phyloP scores from a whole-genome alignment of 1,140 invertebrate species.

The Notospermus geniculatus region DNA sequence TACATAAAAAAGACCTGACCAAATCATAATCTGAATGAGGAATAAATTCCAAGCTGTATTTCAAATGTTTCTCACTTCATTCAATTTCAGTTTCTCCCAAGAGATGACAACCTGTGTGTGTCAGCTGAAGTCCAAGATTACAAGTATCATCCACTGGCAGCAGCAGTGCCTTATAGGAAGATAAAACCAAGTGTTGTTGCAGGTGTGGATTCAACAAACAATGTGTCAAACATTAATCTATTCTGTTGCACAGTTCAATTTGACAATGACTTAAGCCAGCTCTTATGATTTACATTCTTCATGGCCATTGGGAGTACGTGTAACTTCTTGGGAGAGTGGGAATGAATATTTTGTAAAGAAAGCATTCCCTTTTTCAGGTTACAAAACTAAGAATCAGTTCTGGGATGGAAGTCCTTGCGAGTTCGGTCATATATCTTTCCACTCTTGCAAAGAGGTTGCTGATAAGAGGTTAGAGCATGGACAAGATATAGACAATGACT shows the following conservation, averaged over 20 bases:
- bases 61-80: neutral
- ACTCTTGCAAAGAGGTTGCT: conserved; percentile 56
- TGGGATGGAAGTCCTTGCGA: conserved; percentile 64
- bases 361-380: conserved; percentile 59
- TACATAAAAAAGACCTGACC: neutral
- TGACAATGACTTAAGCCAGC: neutral
- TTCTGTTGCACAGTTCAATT: neutral
- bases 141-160: conserved; percentile 61
- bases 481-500: conserved; percentile 10
- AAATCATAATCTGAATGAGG: neutral
- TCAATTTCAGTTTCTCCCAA: conserved; percentile 35
- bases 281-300: neutral
- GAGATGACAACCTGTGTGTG: conserved; percentile 60
- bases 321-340: neutral
- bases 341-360: conserved; percentile 8
- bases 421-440: conserved; percentile 74
- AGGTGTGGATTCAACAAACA: conserved; percentile 58
- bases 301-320: neutral
- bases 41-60: neutral
- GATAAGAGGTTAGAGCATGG: conserved; percentile 5
- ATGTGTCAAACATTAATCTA: too few species aligned
- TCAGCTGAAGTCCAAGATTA: conserved; percentile 61
- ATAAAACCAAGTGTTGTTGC: conserved; percentile 71
- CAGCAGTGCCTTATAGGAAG: conserved; percentile 60
- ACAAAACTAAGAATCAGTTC: conserved; percentile 65